Percentiles rank a stretch among this genome's conserved stretches.
These are phyloP conservation scores for Onychomys arenicola DNA, from an alignment of 2,797 vertebrate species.

Conservation along the genomic window DNA sequence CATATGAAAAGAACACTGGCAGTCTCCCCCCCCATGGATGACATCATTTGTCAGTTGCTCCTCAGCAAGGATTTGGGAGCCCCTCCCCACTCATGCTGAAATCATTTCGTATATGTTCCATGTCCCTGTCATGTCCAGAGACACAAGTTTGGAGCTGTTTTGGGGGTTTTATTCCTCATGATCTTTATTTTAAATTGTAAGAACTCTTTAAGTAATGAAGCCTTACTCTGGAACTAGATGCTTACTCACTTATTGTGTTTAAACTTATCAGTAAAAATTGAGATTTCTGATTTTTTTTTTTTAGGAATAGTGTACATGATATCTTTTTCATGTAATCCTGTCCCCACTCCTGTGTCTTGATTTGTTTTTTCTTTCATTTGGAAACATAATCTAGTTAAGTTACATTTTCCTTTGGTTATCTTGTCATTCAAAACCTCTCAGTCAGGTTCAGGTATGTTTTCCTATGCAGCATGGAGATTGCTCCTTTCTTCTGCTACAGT, in stretches of 20 bases:
- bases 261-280: neutral
- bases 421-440: neutral
- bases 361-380: neutral
- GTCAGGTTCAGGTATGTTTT: slow-evolving; percentile 20
- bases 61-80: no score
- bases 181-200: neutral
- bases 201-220: neutral
- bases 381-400: neutral
- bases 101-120: neutral
- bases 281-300: neutral
- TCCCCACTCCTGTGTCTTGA: neutral
- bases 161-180: neutral
- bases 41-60: neutral
- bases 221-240: neutral
- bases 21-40: rapidly evolving
- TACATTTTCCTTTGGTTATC: neutral
- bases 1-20: neutral
- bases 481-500: neutral
- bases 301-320: neutral
- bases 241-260: slow-evolving; percentile 34
- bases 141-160: neutral
- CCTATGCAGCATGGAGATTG: neutral
- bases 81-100: no score
- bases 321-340: neutral
- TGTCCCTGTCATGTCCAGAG: neutral